phyloP scores from a whole-genome alignment of 2,797 vertebrate species.

The Amblyopsis hoosieri region DNA sequence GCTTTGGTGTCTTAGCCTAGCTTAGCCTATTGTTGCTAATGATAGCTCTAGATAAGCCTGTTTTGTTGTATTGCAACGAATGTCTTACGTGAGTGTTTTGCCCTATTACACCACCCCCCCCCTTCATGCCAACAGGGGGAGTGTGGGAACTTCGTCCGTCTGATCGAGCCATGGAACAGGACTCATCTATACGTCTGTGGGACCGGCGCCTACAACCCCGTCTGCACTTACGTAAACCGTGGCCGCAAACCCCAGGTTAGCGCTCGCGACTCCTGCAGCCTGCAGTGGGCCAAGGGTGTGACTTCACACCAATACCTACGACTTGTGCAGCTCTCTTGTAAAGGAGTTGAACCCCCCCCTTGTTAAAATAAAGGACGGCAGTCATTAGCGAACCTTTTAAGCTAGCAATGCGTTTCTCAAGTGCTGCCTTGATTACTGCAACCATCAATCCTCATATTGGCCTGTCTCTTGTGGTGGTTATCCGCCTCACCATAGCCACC shows the following conservation, averaged over 20 bases:
- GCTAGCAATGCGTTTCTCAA: no score
- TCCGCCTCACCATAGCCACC: slow-evolving; percentile 21
- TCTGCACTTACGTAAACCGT: slow-evolving; percentile 93
- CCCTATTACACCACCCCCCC: not conserved
- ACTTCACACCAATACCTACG: not conserved
- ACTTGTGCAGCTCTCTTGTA: no score
- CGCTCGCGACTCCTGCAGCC: not conserved
- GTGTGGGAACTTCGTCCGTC: slow-evolving; percentile 95
- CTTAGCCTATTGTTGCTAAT: not conserved
- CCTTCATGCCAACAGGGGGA: slow-evolving; percentile 82
- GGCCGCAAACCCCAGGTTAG: slow-evolving; percentile 94
- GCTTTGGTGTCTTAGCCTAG: not conserved
- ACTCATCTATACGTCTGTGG: slow-evolving; percentile 96
- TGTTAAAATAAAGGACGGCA: no score
- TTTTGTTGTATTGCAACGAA: not conserved
- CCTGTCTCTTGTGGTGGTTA: no score
- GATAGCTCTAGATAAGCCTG: slow-evolving; percentile 1
- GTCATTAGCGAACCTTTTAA: no score
- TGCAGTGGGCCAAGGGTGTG: not conserved
- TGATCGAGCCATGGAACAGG: slow-evolving; percentile 97
- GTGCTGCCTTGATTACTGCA: no score
- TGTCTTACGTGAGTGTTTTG: slow-evolving; percentile 12
- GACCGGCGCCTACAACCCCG: slow-evolving; percentile 95
- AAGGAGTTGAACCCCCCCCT: no score
- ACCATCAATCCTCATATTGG: not conserved